phyloP scores from a whole-genome alignment of 2,888 invertebrate species.

The Himalopsyche kuldschensis region DNA sequence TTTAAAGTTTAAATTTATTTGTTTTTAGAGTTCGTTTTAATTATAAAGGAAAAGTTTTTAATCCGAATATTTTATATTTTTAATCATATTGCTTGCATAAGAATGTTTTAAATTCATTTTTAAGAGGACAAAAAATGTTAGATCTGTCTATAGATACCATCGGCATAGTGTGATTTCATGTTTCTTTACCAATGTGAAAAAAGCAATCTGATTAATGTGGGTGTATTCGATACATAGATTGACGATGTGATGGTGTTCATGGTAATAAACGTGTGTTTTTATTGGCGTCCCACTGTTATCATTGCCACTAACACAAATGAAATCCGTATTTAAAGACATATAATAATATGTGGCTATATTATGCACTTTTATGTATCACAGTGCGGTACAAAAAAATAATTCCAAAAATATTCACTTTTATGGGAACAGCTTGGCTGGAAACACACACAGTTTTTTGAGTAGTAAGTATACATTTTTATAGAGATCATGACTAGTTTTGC shows the following conservation, averaged over 20 bases:
- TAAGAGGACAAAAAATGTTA: not conserved
- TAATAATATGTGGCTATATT: not conserved
- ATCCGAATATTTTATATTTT: too few species aligned
- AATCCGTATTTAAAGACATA: not conserved
- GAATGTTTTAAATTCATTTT: not conserved
- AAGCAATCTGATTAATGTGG: not conserved
- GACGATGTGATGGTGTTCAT: not conserved
- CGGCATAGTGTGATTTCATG: not conserved
- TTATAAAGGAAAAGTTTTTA: too few species aligned
- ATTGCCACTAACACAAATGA: conserved; percentile 17
- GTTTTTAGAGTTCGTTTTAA: too few species aligned
- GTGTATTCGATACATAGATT: not conserved
- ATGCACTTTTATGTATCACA: not conserved
- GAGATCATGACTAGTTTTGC: too few species aligned
- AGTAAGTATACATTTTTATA: too few species aligned
- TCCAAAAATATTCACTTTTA: too few species aligned
- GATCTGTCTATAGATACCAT: not conserved
- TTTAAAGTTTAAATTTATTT: too few species aligned
- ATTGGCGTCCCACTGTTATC: conserved; percentile 28
- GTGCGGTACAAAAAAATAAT: not conserved
- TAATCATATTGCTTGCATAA: too few species aligned
- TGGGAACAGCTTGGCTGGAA: too few species aligned
- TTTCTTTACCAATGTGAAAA: not conserved
- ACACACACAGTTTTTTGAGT: too few species aligned
- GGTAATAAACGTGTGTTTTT: conserved; percentile 33